phyloP scores from a whole-genome alignment of 2,888 invertebrate species.

The Phaedon cochleariae region DNA sequence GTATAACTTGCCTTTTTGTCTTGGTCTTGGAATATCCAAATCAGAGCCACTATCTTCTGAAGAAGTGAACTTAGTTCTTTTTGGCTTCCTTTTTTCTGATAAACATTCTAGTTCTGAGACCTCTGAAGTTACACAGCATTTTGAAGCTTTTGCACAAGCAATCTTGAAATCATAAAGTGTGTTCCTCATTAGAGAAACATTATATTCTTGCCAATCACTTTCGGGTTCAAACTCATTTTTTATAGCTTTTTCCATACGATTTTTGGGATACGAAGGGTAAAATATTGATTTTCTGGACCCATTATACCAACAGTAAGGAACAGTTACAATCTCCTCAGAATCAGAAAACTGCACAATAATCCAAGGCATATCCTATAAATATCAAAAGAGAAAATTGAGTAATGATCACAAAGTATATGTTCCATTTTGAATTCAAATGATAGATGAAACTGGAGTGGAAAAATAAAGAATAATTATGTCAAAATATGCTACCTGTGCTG shows the following conservation, averaged over 20 bases:
- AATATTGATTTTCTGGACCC: neutral
- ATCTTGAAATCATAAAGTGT: slow-evolving; percentile 1
- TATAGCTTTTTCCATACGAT: slow-evolving; percentile 7
- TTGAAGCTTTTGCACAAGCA: slow-evolving; percentile 2
- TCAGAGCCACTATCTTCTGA: slow-evolving; percentile 1
- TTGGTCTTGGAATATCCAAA: neutral
- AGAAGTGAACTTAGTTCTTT: neutral
- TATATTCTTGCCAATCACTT: slow-evolving; percentile 6
- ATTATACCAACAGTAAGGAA: slow-evolving; percentile 8
- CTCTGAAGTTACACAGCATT: neutral
- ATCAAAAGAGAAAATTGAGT: neutral
- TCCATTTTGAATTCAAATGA: too few relatives aligned
- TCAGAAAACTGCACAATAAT: neutral
- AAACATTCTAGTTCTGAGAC: neutral
- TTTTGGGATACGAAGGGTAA: neutral
- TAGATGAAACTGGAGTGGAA: too few relatives aligned
- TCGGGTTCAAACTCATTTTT: neutral
- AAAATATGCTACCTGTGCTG: too few relatives aligned
- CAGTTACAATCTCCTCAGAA: neutral
- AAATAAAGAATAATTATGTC: too few relatives aligned
- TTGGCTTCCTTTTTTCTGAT: too few relatives aligned
- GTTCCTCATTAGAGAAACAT: neutral
- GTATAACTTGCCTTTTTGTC: neutral
- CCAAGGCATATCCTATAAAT: neutral
- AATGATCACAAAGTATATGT: too few relatives aligned